Conservation (phyloP, 2,888 invertebrate genomes). For the Troides aeacus region DNA sequence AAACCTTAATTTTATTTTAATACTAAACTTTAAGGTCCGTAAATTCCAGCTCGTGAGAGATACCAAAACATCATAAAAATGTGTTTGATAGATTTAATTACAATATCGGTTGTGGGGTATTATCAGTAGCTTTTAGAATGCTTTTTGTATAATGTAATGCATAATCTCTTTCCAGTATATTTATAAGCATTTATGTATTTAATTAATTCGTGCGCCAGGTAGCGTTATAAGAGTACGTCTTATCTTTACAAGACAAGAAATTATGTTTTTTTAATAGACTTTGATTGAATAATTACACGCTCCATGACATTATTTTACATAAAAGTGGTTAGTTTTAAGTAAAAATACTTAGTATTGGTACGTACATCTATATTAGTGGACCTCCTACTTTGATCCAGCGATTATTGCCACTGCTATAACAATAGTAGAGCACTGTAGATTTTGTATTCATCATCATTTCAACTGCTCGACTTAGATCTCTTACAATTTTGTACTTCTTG, state of each 20-base stretch:
- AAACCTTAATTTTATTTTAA: not conserved
- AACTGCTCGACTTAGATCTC: no score
- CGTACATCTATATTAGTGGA: no score
- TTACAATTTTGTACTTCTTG: no score
- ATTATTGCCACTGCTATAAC: no score
- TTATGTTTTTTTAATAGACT: not conserved
- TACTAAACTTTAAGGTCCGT: not conserved
- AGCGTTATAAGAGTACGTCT: not conserved
- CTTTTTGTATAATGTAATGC: not conserved
- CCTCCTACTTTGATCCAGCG: no score
- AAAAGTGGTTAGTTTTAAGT: no score
- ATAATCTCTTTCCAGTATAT: not conserved
- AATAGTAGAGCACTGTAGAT: no score
- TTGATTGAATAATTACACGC: not conserved
- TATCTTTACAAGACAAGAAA: not conserved
- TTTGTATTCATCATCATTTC: no score
- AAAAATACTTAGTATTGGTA: no score
- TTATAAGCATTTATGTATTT: not conserved
- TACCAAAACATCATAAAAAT: slow-evolving; percentile 1
- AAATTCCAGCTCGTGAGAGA: not conserved
- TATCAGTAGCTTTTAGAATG: not conserved
- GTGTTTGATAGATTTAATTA: slow-evolving; percentile 1
- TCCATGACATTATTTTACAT: no score
- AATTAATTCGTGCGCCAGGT: not conserved
- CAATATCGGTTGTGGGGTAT: not conserved